Percentiles rank a stretch among this genome's conserved stretches.
phyloP scores from a whole-genome alignment of 2,888 invertebrate species.

The Macaria notata region DNA sequence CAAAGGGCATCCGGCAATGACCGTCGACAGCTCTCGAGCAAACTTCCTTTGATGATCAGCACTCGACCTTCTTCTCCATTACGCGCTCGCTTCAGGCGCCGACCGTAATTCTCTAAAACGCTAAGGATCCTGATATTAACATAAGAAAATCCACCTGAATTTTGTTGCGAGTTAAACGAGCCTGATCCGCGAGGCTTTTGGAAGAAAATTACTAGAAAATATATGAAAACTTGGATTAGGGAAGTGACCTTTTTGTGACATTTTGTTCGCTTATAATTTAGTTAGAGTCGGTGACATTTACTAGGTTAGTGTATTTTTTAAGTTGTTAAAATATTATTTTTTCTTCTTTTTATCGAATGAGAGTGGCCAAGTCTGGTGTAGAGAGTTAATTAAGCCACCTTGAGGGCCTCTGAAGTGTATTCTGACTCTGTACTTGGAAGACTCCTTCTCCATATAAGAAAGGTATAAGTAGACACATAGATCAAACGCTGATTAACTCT shows the following conservation, averaged over 20 bases:
- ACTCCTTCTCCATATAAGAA: too few species aligned
- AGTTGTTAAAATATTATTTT: too few species aligned
- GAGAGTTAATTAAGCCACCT: too few species aligned
- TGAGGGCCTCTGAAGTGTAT: too few species aligned
- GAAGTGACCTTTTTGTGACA: slow-evolving; percentile 2
- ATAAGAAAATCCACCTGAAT: slow-evolving; percentile 27
- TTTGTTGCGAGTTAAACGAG: slow-evolving; percentile 21
- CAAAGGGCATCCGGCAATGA: slow-evolving; percentile 59
- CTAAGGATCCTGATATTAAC: slow-evolving; percentile 30
- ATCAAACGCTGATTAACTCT: too few species aligned
- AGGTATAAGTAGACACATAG: too few species aligned
- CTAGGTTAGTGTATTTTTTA: too few species aligned
- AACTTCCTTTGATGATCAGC: slow-evolving; percentile 61
- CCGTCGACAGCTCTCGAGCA: slow-evolving; percentile 60
- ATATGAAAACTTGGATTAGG: slow-evolving; percentile 7
- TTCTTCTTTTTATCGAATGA: too few species aligned
- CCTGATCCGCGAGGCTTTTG: slow-evolving; percentile 11
- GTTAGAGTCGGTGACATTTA: too few species aligned
- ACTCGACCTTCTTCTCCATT: slow-evolving; percentile 48
- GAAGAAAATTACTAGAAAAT: slow-evolving; percentile 11
- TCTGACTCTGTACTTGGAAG: too few species aligned
- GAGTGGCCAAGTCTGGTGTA: too few species aligned
- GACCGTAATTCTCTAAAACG: slow-evolving; percentile 42
- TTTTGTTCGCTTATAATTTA: background rate
- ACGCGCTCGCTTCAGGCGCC: slow-evolving; percentile 46